phyloP scores from a whole-genome alignment of 2,797 vertebrate genomes.

The Oryzias dopingdopingensis region DNA sequence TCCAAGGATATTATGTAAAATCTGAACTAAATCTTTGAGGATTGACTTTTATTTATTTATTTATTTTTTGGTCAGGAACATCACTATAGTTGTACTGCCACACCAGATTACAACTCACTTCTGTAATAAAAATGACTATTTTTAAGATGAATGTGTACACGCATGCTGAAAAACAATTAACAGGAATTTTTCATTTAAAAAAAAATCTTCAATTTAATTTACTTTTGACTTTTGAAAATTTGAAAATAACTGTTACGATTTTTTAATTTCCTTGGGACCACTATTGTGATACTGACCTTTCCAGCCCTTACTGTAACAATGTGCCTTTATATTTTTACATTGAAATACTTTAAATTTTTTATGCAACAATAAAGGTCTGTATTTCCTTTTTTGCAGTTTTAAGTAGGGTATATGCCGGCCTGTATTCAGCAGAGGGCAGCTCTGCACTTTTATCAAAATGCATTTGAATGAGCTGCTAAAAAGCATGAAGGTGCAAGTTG shows the following conservation, averaged over 20 bases:
- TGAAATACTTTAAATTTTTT: background rate
- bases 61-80: conserved; percentile 1
- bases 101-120: too few species aligned
- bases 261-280: too few species aligned
- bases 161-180: background rate
- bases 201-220: too few species aligned
- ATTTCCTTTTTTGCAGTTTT: background rate
- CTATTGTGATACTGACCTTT: too few species aligned
- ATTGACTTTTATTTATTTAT: background rate
- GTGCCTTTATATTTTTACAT: too few species aligned
- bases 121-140: too few species aligned
- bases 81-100: background rate
- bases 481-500: background rate
- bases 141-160: too few species aligned
- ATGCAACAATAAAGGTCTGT: background rate
- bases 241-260: too few species aligned
- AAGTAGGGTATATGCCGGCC: background rate
- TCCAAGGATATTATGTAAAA: background rate
- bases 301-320: too few species aligned
- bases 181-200: too few species aligned
- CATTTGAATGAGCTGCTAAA: background rate
- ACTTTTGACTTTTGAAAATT: too few species aligned
- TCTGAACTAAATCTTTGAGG: conserved; percentile 4
- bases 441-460: conserved; percentile 12
- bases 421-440: conserved; percentile 50